Evolutionary conservation across 1,140 invertebrate species (phyloP).

Genomic region (Metaphire vulgaris): DNA sequence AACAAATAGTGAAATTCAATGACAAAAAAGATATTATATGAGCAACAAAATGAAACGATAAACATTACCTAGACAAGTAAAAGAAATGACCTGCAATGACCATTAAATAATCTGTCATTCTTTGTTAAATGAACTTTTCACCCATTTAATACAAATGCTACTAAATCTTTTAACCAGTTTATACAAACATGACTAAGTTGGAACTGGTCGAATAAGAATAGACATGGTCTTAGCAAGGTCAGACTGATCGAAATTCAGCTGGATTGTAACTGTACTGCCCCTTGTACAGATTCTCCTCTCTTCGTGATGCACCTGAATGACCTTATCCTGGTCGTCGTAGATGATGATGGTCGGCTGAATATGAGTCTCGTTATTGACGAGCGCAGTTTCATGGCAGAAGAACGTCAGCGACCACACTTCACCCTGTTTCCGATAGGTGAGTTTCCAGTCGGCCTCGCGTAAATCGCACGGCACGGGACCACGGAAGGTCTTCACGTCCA

Average conservation of each 20-base stretch:
- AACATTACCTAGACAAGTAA: no score
- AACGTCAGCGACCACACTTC: slow-evolving; percentile 35
- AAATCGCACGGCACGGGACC: slow-evolving; percentile 43
- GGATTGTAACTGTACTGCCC: slow-evolving; percentile 41
- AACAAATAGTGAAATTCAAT: no score
- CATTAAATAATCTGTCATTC: no score
- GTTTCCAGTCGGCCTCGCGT: slow-evolving; percentile 50
- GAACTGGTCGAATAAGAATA: slow-evolving; percentile 47
- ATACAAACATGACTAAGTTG: slow-evolving; percentile 31
- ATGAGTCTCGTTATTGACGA: slow-evolving; percentile 43
- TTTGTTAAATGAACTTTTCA: no score
- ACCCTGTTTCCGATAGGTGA: slow-evolving; percentile 44
- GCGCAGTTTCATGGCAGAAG: slow-evolving; percentile 48
- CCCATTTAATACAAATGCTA: no score
- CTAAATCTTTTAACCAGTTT: no score
- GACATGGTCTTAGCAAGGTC: slow-evolving; percentile 42
- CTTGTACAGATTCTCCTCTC: slow-evolving; percentile 39
- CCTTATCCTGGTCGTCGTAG: slow-evolving; percentile 43
- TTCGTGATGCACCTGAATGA: slow-evolving; percentile 47
- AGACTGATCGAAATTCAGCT: slow-evolving; percentile 36
- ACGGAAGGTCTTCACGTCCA: slow-evolving; percentile 47
- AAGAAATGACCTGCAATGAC: no score
- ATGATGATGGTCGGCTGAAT: slow-evolving; percentile 45
- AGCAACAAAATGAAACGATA: no score
- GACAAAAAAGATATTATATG: no score